A percentile compares a stretch with the other conserved stretches of the same genome.
Conservation (phyloP, 2,113 vertebrate genomes). For the Gnathonemus longibarbis region DNA sequence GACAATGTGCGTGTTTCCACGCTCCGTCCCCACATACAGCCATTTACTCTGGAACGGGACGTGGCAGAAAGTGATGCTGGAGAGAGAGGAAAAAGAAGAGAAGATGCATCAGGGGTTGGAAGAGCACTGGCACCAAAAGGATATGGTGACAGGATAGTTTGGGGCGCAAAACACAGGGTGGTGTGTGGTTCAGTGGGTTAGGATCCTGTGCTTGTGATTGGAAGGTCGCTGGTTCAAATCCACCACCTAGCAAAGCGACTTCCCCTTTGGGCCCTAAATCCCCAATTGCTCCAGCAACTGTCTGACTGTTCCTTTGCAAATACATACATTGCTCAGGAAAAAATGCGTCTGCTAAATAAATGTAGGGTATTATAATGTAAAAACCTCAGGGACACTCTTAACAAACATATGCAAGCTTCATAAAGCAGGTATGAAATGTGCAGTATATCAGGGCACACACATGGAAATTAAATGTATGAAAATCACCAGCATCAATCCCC, state of each 20-base stretch:
- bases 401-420: background rate
- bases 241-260: background rate
- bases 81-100: background rate
- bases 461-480: background rate
- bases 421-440: background rate
- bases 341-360: background rate
- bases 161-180: background rate
- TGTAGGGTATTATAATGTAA: background rate
- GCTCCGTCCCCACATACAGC: conserved; percentile 96
- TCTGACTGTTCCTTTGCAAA: background rate
- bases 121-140: background rate
- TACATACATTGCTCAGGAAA: background rate
- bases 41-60: conserved; percentile 99
- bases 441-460: background rate
- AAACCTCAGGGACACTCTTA: background rate
- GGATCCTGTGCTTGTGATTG: background rate
- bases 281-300: background rate
- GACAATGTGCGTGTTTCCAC: conserved; percentile 96
- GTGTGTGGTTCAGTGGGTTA: background rate
- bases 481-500: background rate
- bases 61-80: conserved; percentile 95
- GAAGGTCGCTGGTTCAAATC: background rate
- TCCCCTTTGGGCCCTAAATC: background rate
- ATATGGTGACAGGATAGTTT: background rate
- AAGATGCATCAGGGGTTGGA: background rate